A percentile compares a stretch with the other conserved stretches of the same genome.
phyloP scores from a whole-genome alignment of 2,113 vertebrate species.

The Ammodytes marinus region DNA sequence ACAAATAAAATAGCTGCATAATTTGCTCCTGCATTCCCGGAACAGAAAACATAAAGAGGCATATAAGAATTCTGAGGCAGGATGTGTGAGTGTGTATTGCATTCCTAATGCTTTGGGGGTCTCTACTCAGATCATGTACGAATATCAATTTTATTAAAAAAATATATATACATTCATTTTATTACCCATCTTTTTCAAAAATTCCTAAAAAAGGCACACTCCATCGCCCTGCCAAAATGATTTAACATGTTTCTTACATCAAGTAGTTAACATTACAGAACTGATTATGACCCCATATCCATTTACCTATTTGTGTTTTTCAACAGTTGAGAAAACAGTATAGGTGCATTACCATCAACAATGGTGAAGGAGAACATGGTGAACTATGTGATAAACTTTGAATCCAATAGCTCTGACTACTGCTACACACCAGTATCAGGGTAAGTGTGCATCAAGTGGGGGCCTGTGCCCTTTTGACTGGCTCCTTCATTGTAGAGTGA shows the following conservation, averaged over 20 bases:
- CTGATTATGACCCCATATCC: not conserved
- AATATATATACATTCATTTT: not conserved
- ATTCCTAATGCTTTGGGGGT: not conserved
- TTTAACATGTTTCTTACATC: not conserved
- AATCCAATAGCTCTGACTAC: slow-evolving; percentile 19
- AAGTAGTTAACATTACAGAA: not conserved
- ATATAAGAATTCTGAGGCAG: not conserved
- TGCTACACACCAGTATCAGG: not conserved
- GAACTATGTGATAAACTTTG: slow-evolving; percentile 4
- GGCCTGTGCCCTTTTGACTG: not conserved
- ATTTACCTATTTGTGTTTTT: not conserved
- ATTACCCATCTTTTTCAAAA: too few relatives aligned
- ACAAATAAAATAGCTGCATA: slow-evolving; percentile 13
- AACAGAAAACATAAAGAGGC: not conserved
- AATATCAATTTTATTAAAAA: not conserved
- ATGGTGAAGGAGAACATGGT: not conserved
- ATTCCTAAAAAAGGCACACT: too few relatives aligned
- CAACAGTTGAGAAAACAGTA: not conserved
- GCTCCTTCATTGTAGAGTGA: not conserved
- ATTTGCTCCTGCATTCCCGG: not conserved
- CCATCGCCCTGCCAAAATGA: not conserved
- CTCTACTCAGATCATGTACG: not conserved
- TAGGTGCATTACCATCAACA: not conserved
- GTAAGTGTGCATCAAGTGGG: not conserved
- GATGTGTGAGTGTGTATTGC: not conserved